Conservation (phyloP, 2,113 vertebrate genomes). For the Regulus satrapa region DNA sequence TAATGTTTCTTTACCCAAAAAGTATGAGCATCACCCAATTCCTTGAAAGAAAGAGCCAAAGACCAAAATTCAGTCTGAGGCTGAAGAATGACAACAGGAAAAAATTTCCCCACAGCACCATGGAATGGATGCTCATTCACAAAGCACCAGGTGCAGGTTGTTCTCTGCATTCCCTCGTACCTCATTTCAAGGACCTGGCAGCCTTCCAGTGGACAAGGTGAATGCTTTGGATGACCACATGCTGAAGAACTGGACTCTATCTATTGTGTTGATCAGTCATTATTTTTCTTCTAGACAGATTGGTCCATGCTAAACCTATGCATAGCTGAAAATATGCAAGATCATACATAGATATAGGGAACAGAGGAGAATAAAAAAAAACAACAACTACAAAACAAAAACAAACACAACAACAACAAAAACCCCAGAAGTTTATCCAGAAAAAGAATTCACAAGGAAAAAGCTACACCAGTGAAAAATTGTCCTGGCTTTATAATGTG, state of each 20-base stretch:
- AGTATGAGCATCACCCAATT: background rate
- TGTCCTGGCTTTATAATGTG: background rate
- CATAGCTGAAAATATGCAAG: background rate
- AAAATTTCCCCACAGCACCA: background rate
- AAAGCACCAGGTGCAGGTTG: background rate
- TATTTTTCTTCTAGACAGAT: background rate
- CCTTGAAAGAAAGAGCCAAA: background rate
- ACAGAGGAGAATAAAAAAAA: rapidly evolving
- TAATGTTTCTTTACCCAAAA: background rate
- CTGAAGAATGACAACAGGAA: background rate
- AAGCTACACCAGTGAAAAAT: background rate
- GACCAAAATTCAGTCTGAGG: background rate
- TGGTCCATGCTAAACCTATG: background rate
- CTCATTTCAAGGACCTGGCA: background rate
- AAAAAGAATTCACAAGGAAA: background rate
- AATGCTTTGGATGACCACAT: background rate
- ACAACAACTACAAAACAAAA: too few species aligned
- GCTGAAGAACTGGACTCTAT: background rate
- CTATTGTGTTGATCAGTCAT: background rate
- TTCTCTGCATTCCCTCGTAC: rapidly evolving
- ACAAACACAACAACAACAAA: too few species aligned
- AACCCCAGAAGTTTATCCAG: background rate
- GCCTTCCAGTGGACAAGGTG: background rate
- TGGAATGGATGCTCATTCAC: background rate
- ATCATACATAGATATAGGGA: rapidly evolving